Evolutionary conservation across 2,113 vertebrate genomes (phyloP), one percentile per base, ranked within the genome.

Genomic region (Labrus mixtus): DNA sequence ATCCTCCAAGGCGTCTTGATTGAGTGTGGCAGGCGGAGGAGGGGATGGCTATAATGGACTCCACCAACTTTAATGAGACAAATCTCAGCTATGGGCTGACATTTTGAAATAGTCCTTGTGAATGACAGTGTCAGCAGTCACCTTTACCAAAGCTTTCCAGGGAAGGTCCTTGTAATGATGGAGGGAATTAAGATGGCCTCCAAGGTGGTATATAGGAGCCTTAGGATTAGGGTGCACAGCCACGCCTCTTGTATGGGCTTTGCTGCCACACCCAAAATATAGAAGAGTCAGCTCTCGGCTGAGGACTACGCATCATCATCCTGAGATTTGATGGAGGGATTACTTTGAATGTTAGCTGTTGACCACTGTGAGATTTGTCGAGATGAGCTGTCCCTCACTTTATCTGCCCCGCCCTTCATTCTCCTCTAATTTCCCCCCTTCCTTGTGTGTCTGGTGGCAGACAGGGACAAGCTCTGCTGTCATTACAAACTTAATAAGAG

Each of bases 91-190:
- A 82, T 57, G 75, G 90, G 87, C 89, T 95, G 93, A 95, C 94
- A 95, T 95, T 95, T 94, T 89, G 75, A 93, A 93, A 93, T 92
- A 87, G 90, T 92, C 88, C 77, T 83, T 77, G 87, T 94, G 94
- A 92, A 90, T 91, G 94, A 90, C 89, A 76, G 89, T 84, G 92
- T 90, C 92, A 93, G 94, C 91, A 92, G 90, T 93, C 92, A 93
- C 90, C 92, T 94, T 93, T 93, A 79, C 86, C 77, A 84, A 89
- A 90, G 91, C 92, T 93, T 91, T 88, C 83, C 61, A 73, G 72
- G 83, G 86, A 91, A 81, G 85, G 83, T 78, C 83, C 87, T 80
- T 82, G 88, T 90, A 90, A 92, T 93, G 93, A 93, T 81, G 77
- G 84, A 87, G 87, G 84, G 91, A 93, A 93, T 94, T 94, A 93